Conservation (phyloP, 2,797 vertebrate species). For the Hephaestus fuliginosus region DNA sequence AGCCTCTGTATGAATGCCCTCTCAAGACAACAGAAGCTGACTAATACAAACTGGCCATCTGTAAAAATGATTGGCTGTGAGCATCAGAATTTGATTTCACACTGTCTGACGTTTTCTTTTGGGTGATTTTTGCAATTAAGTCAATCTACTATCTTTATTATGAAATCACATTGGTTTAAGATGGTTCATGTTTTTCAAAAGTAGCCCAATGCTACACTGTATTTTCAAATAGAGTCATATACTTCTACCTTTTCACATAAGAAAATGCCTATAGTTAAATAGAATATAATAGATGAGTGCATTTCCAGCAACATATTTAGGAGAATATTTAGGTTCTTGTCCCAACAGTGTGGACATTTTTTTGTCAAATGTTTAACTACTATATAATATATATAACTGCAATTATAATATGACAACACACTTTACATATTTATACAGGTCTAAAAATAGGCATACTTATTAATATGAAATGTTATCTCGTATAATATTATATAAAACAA, state of each 20-base stretch:
- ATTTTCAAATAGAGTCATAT: not conserved
- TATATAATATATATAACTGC: too few relatives aligned
- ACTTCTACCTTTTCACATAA: not conserved
- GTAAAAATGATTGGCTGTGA: not conserved
- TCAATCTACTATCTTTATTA: not conserved
- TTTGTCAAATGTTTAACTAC: too few relatives aligned
- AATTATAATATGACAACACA: not conserved
- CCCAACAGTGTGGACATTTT: too few relatives aligned
- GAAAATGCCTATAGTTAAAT: not conserved
- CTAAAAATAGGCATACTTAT: not conserved
- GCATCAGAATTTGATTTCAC: not conserved
- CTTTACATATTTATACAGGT: not conserved
- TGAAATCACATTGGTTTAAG: not conserved
- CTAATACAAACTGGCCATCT: not conserved
- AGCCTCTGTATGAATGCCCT: not conserved
- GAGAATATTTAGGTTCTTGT: not conserved
- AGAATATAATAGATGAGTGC: not conserved
- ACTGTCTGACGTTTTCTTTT: not conserved
- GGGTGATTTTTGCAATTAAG: not conserved
- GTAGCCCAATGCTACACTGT: not conserved
- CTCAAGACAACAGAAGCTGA: not conserved
- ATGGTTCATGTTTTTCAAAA: not conserved
- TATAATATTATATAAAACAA: not conserved
- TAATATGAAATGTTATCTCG: not conserved
- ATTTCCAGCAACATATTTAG: not conserved